These are phyloP conservation scores for Heliconius cydno DNA, from an alignment of 2,888 invertebrate genomes.

Conservation along the genomic window DNA sequence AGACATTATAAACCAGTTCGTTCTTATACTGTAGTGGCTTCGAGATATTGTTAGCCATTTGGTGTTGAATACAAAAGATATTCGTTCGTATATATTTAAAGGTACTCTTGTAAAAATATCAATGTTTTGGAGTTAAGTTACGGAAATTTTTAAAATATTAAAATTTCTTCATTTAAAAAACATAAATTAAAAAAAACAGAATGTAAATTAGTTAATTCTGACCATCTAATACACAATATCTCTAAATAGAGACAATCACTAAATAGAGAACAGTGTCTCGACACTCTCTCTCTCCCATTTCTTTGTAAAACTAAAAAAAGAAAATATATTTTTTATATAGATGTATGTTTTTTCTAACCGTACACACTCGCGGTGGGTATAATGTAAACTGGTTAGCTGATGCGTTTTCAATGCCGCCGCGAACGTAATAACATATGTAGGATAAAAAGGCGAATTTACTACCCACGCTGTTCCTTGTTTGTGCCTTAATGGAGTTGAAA, in stretches of 20 bases:
- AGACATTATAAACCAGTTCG: conserved; percentile 31
- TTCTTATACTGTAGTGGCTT: conserved; percentile 38
- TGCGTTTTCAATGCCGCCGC: conserved; percentile 65
- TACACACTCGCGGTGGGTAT: conserved; percentile 66
- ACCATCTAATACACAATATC: not conserved
- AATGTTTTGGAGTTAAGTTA: conserved; percentile 17
- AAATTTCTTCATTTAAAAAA: not conserved
- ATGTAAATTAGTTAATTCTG: not conserved
- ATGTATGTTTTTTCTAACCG: conserved; percentile 50
- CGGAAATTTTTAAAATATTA: not conserved
- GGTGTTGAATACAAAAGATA: conserved; percentile 77
- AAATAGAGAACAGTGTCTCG: not conserved
- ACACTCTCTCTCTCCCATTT: not conserved
- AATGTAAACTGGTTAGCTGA: conserved; percentile 72
- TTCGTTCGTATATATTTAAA: conserved; percentile 81
- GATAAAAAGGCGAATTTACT: conserved; percentile 57
- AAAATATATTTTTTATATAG: not conserved
- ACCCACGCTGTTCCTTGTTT: conserved; percentile 48
- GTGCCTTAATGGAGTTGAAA: conserved; percentile 7
- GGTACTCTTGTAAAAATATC: conserved; percentile 68
- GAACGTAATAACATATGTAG: conserved; percentile 65
- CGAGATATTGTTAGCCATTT: conserved; percentile 63
- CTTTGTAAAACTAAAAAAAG: not conserved
- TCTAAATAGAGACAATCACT: not conserved
- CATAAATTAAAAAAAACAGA: not conserved